Conservation (phyloP, 2,113 vertebrate species). For the Piliocolobus tephrosceles region DNA sequence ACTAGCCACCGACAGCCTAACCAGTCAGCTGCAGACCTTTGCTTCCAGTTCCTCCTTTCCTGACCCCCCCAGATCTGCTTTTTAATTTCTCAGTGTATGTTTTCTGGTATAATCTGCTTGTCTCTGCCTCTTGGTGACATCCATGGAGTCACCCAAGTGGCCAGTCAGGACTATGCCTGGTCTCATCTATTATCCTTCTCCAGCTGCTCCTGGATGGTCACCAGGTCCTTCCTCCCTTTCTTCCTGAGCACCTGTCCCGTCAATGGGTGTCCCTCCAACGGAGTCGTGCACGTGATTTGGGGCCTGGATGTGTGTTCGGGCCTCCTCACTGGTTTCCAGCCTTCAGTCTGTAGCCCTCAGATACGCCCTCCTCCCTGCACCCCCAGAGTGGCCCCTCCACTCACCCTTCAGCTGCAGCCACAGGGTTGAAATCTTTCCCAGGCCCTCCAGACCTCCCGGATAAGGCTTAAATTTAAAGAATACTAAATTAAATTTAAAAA, state of each 20-base stretch:
- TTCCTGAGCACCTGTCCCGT: background rate
- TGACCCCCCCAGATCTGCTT: no score
- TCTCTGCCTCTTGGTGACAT: background rate
- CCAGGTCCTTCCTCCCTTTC: rapidly evolving
- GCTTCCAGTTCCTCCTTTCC: background rate
- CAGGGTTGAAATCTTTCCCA: background rate
- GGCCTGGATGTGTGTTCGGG: background rate
- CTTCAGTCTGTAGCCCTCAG: background rate
- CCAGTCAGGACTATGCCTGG: rapidly evolving
- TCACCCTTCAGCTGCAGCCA: background rate
- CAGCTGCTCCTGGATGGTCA: background rate
- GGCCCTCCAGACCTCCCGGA: background rate
- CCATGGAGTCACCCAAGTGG: rapidly evolving
- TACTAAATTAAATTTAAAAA: background rate
- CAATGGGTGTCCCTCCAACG: rapidly evolving
- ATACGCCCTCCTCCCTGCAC: background rate
- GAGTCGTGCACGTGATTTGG: background rate
- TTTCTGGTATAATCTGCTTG: no score
- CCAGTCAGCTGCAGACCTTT: rapidly evolving
- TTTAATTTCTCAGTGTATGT: no score
- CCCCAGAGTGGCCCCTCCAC: background rate
- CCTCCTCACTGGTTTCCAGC: background rate
- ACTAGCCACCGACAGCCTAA: background rate
- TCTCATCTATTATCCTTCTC: background rate
- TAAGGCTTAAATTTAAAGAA: background rate